Evolutionary conservation across 2,888 invertebrate genomes (phyloP).

Genomic region (Drosophila anomalata): DNA sequence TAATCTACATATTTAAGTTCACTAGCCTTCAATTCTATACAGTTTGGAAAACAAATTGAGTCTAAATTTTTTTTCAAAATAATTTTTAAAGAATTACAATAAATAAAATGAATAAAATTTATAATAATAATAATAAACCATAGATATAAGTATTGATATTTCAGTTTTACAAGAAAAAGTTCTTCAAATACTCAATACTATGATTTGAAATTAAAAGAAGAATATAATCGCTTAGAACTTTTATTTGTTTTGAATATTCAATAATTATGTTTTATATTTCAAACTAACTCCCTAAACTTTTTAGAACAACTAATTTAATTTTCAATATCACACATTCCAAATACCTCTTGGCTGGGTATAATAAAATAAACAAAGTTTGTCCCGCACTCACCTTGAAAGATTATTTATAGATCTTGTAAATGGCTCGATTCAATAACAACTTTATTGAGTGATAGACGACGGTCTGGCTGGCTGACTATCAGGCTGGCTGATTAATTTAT

Average conservation of each 20-base stretch:
- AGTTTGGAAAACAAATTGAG: neutral
- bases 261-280: too few species aligned
- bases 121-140: neutral
- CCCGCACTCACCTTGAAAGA: conserved; percentile 54
- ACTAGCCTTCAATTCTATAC: neutral
- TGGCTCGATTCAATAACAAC: conserved; percentile 51
- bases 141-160: neutral
- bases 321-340: neutral
- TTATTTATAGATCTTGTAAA: conserved; percentile 55
- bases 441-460: conserved; percentile 37
- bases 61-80: neutral
- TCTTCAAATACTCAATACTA: too few species aligned
- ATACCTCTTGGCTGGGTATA: neutral
- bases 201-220: too few species aligned
- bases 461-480: conserved; percentile 13
- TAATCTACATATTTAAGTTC: neutral
- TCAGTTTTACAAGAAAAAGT: neutral
- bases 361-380: conserved; percentile 2
- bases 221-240: too few species aligned
- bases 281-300: too few species aligned
- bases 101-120: neutral
- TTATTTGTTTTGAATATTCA: too few species aligned
- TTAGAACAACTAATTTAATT: neutral
- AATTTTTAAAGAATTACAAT: neutral
- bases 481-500: conserved; percentile 7